Conservation (phyloP, 2,113 vertebrate species). For the Poeciliopsis turrubarensis region DNA sequence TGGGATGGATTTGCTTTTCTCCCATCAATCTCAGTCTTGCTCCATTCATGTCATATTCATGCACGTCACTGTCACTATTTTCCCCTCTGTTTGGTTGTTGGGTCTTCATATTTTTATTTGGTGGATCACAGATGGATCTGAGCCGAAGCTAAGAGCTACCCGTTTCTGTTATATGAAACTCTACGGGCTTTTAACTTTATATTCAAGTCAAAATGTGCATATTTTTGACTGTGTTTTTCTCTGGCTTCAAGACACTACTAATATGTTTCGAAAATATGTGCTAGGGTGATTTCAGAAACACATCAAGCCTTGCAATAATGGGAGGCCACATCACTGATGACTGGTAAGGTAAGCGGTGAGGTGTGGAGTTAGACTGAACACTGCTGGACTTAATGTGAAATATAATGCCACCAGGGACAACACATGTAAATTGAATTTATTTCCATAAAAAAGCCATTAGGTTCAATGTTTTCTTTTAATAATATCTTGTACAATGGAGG, state of each 20-base stretch:
- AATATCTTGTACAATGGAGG: no score
- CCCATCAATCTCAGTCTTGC: conserved; percentile 34
- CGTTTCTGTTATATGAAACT: background rate
- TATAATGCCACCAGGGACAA: conserved; percentile 11
- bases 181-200: background rate
- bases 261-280: background rate
- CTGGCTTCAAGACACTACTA: background rate
- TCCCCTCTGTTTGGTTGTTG: conserved; percentile 1
- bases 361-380: background rate
- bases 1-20: conserved; percentile 43
- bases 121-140: background rate
- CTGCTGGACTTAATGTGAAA: conserved; percentile 6
- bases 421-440: conserved; percentile 10
- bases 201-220: background rate
- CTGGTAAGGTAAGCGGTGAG: background rate
- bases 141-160: background rate
- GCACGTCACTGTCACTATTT: conserved; percentile 1
- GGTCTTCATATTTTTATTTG: background rate
- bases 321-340: background rate
- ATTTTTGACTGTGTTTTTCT: background rate
- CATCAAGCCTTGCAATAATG: background rate
- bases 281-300: background rate
- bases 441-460: conserved; percentile 27
- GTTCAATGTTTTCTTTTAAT: no score
- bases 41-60: conserved; percentile 10